Evolutionary conservation across 2,888 invertebrate genomes (phyloP), one percentile per base, ranked within the genome.

Genomic region (Blastobasis adustella): DNA sequence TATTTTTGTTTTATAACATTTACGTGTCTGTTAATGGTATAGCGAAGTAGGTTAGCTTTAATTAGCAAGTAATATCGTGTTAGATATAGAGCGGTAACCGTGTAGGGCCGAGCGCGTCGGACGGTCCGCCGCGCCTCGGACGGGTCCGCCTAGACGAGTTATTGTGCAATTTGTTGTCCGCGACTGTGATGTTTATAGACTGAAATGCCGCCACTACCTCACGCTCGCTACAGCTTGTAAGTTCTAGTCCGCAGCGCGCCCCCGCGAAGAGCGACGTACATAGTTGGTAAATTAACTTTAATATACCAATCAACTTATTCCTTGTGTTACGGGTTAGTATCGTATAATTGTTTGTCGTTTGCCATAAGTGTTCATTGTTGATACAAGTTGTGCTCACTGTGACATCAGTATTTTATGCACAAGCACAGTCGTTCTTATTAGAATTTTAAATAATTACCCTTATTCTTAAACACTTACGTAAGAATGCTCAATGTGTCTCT

Each of bases 161-260:
- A 80, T 81, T 83, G 87, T 88, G 87, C 87, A 88, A 87, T 87
- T 82, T 79, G 79, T 82, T 84, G 81, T 86, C 82, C 90, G 91
- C 90, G 90, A 90, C 91, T 91, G 91, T 91, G 91, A 91, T 91
- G 90, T 90, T 90, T 85, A 88, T 90, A 91, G 91, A 91, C 91
- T 91, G 91, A 91, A 82, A 87, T 71, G 82, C 88, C 87, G 79
- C 84, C 80, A 83, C 87, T 88, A 88, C 88, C 88, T 88, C 88
- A 85, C 87, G 82, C 82, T 83, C 79, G 83, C 83, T 80, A 76
- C 79, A 77, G 76, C 79, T 76, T 68, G 37, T 23, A 23, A 62
- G 72, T 79, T 87, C 87, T 86, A 87, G 87, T 87, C 87, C 78
- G 65, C 72, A 75, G 75, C 79, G 80, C 79, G 78, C 79, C 68